These are phyloP conservation scores for Chaetogeoica ovagalla DNA, from an alignment of 2,888 invertebrate species.

Conservation along the genomic window DNA sequence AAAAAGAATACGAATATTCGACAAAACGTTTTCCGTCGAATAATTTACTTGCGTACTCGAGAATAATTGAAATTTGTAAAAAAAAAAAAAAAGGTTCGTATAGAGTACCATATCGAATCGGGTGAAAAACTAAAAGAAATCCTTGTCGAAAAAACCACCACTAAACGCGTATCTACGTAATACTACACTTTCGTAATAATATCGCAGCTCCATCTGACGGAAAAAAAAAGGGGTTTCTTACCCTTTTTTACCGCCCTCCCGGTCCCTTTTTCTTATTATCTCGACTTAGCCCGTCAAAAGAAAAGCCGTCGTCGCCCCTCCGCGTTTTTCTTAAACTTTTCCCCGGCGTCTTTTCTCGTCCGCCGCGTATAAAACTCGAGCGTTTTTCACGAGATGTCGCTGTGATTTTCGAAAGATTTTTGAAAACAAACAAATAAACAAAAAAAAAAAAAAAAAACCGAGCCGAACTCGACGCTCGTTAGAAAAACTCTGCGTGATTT, in stretches of 20 bases:
- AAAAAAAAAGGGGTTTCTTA: constrained; percentile 25
- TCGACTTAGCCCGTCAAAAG: constrained; percentile 14
- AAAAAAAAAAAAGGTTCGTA: too few relatives aligned
- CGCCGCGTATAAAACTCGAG: neutral
- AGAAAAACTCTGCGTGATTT: too few relatives aligned
- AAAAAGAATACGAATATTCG: too few relatives aligned
- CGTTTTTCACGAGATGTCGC: constrained; percentile 47
- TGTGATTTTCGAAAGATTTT: constrained; percentile 15
- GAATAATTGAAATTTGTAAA: too few relatives aligned
- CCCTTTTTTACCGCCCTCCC: neutral
- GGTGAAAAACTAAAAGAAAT: too few relatives aligned
- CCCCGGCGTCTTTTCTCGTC: constrained; percentile 20
- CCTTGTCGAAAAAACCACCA: too few relatives aligned
- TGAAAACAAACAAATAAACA: neutral
- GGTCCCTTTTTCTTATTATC: constrained; percentile 16
- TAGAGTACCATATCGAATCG: too few relatives aligned
- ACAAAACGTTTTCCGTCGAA: too few relatives aligned
- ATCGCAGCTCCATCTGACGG: constrained; percentile 50
- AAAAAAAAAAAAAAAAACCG: too few relatives aligned
- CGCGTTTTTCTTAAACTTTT: constrained; percentile 44
- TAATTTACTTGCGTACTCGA: too few relatives aligned
- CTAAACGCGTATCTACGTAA: too few relatives aligned
- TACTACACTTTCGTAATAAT: neutral
- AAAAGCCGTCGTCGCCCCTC: neutral
- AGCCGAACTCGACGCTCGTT: neutral